Evolutionary conservation across 2,888 invertebrate genomes (phyloP).

Genomic region (Prosapia bicincta): DNA sequence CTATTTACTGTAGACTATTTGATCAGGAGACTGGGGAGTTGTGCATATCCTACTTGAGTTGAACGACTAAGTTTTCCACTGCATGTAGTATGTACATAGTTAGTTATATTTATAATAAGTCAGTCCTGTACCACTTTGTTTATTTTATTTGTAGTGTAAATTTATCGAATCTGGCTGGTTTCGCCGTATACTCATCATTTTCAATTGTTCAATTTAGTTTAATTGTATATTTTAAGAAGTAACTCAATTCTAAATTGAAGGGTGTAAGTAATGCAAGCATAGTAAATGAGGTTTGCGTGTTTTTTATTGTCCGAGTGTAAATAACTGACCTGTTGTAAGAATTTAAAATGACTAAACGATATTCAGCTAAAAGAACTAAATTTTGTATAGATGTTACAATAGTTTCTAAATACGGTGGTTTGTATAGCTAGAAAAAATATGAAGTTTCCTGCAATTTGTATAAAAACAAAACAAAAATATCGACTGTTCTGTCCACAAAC

Average conservation of each 20-base stretch:
- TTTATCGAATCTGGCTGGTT: constrained; percentile 35
- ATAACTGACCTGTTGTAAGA: constrained; percentile 2
- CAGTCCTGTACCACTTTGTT: constrained; percentile 11
- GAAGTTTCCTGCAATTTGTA: no score
- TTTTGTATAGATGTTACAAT: not conserved
- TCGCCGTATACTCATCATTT: constrained; percentile 24
- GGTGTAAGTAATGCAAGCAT: constrained; percentile 13
- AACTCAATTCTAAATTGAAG: constrained; percentile 24
- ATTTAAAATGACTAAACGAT: not conserved
- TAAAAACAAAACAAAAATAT: no score
- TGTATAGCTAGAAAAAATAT: not conserved
- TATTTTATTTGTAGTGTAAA: constrained; percentile 14
- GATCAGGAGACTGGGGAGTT: constrained; percentile 26
- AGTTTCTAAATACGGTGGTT: not conserved
- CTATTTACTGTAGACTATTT: not conserved
- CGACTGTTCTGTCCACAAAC: no score
- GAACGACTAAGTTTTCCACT: constrained; percentile 35
- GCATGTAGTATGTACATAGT: constrained; percentile 35
- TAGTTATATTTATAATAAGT: constrained; percentile 21
- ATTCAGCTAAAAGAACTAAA: not conserved
- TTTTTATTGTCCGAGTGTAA: constrained; percentile 10
- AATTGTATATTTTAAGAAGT: constrained; percentile 25
- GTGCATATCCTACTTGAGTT: constrained; percentile 33
- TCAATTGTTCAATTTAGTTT: constrained; percentile 11
- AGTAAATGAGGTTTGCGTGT: constrained; percentile 1